Evolutionary conservation across 2,888 invertebrate genomes (phyloP), one percentile per base, ranked within the genome.

Genomic region (Baronia brevicornis): DNA sequence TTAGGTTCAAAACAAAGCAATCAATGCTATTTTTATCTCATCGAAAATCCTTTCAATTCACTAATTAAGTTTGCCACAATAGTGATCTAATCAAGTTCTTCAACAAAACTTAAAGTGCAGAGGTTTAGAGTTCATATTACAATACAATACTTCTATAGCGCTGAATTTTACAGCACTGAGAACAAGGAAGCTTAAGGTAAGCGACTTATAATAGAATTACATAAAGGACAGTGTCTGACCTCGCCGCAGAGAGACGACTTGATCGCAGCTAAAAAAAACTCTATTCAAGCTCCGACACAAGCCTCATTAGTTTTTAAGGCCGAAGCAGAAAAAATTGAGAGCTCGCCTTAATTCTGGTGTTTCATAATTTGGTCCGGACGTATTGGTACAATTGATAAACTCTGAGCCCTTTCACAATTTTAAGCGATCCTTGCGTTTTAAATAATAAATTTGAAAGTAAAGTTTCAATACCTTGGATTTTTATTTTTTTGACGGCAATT

Each of bases 271-370:
- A 7, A 21, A 11, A 15, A 6, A 13, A 4, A 3, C 4, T 17
- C 20, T 29, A 10, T 32, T 27, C 21, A 35, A 26, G n/a, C 8
- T 14, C n/a, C 28, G n/a, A 15, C 9, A 13, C 14, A 17, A 21
- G 27, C 28, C 24, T 41, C 39, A 37, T 43, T 40, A 39, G 33
- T 28, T 38, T 30, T 41, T 44, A 40, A 47, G 42, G 49, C 42
- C 44, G 39, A 33, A 42, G 41, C 36, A 46, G 40, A 46, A 54
- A 54, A 56, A 57, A 55, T 44, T 46, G 48, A 57, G 51, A 56
- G 54, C 55, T 57, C 44, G 52, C 49, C 64, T 70, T 64, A 68
- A 54, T 56, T 61, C 53, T 67, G 59, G 60, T 52, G 59, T 72
- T 67, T 68, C 57, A 50, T 54, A 43, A 58, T 44, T 37, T 36